A percentile compares a stretch with the other conserved stretches of the same genome.
These are phyloP conservation scores for Crypturellus undulatus DNA, from an alignment of 2,113 vertebrate species.

Conservation along the genomic window DNA sequence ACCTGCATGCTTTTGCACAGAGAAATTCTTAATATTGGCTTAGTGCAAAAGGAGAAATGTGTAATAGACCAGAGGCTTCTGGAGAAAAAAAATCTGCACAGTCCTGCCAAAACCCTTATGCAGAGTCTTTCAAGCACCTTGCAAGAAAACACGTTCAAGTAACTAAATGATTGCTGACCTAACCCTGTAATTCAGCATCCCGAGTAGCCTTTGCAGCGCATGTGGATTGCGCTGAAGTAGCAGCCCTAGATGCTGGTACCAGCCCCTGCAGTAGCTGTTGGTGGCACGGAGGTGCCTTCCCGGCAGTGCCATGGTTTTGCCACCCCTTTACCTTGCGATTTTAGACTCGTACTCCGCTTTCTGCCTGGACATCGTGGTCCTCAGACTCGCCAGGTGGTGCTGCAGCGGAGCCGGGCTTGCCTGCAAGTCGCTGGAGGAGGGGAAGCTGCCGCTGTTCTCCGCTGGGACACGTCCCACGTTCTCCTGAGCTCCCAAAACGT, in stretches of 20 bases:
- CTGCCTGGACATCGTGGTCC: slow-evolving; percentile 78
- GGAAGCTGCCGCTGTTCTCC: background rate
- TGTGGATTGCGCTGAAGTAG: background rate
- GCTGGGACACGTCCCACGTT: accelerated
- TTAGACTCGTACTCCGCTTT: slow-evolving; percentile 77
- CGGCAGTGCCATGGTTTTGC: background rate
- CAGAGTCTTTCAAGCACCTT: background rate
- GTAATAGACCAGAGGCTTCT: background rate
- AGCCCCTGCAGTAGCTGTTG: accelerated
- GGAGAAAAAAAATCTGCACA: background rate
- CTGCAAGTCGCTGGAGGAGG: background rate
- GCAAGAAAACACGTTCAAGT: background rate
- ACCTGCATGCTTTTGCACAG: background rate
- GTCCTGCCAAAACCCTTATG: background rate
- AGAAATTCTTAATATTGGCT: slow-evolving; percentile 3
- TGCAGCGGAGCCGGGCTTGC: background rate
- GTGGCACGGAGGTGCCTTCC: accelerated
- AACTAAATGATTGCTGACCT: background rate
- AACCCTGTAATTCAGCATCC: background rate
- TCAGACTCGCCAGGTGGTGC: slow-evolving; percentile 71
- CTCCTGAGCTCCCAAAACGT: background rate
- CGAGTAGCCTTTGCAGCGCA: accelerated
- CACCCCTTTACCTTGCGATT: slow-evolving; percentile 78
- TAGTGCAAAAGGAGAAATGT: background rate
- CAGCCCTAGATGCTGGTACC: accelerated